phyloP scores from a whole-genome alignment of 2,888 invertebrate genomes.

The Hydraecia micacea region DNA sequence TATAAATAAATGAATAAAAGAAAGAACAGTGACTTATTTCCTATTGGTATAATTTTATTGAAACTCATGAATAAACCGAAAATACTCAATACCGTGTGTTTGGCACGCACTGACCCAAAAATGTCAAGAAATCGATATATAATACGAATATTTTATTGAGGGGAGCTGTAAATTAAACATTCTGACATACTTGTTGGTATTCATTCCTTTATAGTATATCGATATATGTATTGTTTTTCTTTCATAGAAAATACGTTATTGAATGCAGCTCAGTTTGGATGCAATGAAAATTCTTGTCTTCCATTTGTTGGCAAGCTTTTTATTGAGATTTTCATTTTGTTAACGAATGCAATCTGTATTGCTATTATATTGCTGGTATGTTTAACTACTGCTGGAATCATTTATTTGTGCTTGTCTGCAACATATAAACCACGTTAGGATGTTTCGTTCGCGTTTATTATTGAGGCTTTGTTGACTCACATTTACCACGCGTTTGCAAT shows the following conservation, averaged over 20 bases:
- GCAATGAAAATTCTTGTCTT: not conserved
- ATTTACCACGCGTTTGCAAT: not conserved
- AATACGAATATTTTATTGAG: not conserved
- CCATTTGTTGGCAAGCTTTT: too few species aligned
- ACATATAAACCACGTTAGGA: not conserved
- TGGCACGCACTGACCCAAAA: slow-evolving; percentile 20
- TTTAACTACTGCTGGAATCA: not conserved
- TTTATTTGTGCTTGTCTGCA: not conserved
- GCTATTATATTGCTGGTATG: not conserved
- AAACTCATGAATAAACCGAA: slow-evolving; percentile 30
- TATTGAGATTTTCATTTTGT: not conserved
- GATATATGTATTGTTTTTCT: not conserved
- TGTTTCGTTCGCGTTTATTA: not conserved
- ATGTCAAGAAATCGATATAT: slow-evolving; percentile 23
- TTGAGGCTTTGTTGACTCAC: not conserved
- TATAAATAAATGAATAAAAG: not conserved
- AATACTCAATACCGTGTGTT: slow-evolving; percentile 8
- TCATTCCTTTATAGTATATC: not conserved
- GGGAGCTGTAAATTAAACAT: not conserved
- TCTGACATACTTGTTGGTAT: not conserved
- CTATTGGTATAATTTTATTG: slow-evolving; percentile 9
- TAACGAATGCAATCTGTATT: not conserved
- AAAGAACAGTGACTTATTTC: not conserved
- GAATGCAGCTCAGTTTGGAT: not conserved
- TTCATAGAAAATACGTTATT: not conserved